Evolutionary conservation across 2,113 vertebrate species (phyloP).

Genomic region (Halichoerus grypus): DNA sequence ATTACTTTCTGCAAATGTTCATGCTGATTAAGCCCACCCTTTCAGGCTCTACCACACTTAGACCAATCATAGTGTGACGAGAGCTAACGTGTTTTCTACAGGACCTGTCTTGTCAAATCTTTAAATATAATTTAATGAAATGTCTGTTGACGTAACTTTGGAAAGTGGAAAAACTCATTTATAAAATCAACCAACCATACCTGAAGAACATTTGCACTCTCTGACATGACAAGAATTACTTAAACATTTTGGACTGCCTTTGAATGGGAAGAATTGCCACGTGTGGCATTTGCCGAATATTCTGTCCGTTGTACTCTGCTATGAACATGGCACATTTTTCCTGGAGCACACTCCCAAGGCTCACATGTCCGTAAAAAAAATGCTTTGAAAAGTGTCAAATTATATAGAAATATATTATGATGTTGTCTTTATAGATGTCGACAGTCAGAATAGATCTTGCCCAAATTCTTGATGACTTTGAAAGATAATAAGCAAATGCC

Average conservation of each 20-base stretch:
- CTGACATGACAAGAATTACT: slow-evolving; percentile 70
- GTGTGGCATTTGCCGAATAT: slow-evolving; percentile 34
- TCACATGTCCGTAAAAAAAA: neutral
- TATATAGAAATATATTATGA: neutral
- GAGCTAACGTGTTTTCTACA: slow-evolving; percentile 73
- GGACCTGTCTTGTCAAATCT: slow-evolving; percentile 71
- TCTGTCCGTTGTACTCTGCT: neutral
- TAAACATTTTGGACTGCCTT: slow-evolving; percentile 64
- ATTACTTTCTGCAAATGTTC: slow-evolving; percentile 83
- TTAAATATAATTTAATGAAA: slow-evolving; percentile 80
- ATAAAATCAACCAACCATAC: slow-evolving; percentile 72
- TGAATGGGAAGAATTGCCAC: slow-evolving; percentile 25
- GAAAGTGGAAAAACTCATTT: slow-evolving; percentile 77
- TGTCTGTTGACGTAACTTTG: slow-evolving; percentile 70
- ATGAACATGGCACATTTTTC: slow-evolving; percentile 30
- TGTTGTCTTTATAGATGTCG: neutral
- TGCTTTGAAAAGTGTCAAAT: neutral
- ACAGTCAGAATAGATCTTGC: slow-evolving; percentile 21
- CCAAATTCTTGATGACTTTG: slow-evolving; percentile 26
- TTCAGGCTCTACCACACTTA: slow-evolving; percentile 66
- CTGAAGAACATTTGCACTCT: slow-evolving; percentile 68
- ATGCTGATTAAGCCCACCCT: slow-evolving; percentile 83
- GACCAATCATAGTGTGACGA: slow-evolving; percentile 56
- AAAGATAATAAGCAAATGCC: neutral
- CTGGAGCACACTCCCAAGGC: neutral